phyloP scores from a whole-genome alignment of 1,140 invertebrate genomes.

The Brachionus calyciflorus region DNA sequence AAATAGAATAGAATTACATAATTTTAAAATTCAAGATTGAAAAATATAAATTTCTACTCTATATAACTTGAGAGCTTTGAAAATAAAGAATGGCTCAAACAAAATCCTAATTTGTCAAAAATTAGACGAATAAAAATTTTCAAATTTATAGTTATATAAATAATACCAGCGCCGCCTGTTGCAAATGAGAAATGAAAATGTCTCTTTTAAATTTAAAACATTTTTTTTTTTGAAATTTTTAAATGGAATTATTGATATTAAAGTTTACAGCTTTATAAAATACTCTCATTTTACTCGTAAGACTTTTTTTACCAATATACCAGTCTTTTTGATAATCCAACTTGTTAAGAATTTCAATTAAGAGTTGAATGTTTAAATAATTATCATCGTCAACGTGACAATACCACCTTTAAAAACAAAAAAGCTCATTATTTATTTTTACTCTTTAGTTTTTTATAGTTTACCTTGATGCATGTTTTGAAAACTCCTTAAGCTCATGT shows the following conservation, averaged over 20 bases:
- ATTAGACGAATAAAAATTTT: background rate
- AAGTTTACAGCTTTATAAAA: background rate
- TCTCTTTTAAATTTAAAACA: constrained; percentile 19
- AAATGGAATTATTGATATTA: background rate
- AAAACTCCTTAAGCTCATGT: constrained; percentile 3
- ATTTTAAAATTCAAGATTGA: background rate
- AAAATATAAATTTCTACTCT: background rate
- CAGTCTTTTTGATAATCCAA: constrained; percentile 23
- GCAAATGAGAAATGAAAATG: constrained; percentile 10
- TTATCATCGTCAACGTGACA: constrained; percentile 46
- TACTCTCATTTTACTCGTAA: background rate
- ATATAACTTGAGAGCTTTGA: background rate
- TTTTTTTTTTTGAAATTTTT: no score
- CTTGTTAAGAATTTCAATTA: background rate
- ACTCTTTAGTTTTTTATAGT: background rate
- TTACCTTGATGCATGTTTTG: constrained; percentile 6
- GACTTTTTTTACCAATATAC: constrained; percentile 43
- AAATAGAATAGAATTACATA: background rate
- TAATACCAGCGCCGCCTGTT: constrained; percentile 35
- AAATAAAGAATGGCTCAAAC: background rate
- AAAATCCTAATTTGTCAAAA: constrained; percentile 28
- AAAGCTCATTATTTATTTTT: background rate
- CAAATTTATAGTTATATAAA: background rate
- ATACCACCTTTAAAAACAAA: constrained; percentile 20
- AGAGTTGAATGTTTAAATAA: constrained; percentile 20